Evolutionary conservation across 1,140 invertebrate genomes (phyloP).

Genomic region (Metaphire vulgaris): DNA sequence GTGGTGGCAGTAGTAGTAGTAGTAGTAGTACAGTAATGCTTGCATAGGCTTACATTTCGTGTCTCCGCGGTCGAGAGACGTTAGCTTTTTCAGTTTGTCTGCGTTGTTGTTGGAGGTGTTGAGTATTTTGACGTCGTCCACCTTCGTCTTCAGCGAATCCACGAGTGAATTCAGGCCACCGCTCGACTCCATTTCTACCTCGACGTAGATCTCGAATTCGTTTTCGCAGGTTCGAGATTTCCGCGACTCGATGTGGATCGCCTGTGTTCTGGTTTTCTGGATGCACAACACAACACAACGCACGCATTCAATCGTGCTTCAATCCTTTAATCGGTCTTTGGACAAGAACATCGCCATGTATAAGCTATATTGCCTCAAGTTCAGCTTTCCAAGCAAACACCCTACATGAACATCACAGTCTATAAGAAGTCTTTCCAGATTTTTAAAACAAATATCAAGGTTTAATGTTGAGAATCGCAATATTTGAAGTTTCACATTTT

Average conservation of each 20-base stretch:
- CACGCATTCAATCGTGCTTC: too few species aligned
- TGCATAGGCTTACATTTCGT: conserved; percentile 22
- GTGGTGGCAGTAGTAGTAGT: too few species aligned
- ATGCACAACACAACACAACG: not conserved
- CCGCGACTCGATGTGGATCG: conserved; percentile 14
- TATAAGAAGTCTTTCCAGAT: too few species aligned
- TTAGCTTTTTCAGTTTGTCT: conserved; percentile 15
- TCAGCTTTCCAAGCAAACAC: too few species aligned
- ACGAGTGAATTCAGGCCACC: not conserved
- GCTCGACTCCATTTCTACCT: not conserved
- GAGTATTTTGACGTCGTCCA: not conserved
- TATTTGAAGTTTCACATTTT: too few species aligned
- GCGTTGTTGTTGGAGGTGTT: not conserved
- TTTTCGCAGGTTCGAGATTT: not conserved
- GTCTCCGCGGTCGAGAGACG: conserved; percentile 13
- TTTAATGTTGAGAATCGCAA: too few species aligned
- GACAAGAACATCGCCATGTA: too few species aligned
- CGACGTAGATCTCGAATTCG: not conserved
- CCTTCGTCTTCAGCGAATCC: not conserved
- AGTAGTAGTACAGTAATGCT: too few species aligned
- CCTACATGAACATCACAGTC: too few species aligned
- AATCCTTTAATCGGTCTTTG: too few species aligned
- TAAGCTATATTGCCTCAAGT: too few species aligned
- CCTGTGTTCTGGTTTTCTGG: conserved; percentile 5
- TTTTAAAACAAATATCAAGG: too few species aligned